Percentiles rank a stretch among this genome's conserved stretches.
Evolutionary conservation across 2,113 vertebrate genomes (phyloP).

Genomic region (Serinus canaria): DNA sequence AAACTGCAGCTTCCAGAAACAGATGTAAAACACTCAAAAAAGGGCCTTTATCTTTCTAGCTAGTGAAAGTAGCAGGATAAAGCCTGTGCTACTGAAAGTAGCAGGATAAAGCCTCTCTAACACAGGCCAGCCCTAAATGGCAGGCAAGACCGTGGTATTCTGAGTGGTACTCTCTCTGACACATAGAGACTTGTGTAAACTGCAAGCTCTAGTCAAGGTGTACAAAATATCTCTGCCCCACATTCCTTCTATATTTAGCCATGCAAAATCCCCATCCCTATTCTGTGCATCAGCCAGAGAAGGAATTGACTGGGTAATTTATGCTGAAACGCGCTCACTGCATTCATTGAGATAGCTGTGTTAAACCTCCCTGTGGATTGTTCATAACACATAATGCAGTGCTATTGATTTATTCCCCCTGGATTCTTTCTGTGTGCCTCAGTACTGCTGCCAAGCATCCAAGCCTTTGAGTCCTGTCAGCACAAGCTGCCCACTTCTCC

Average conservation of each 20-base stretch:
- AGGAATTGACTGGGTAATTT: neutral
- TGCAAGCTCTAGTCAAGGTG: neutral
- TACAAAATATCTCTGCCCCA: neutral
- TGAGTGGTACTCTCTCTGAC: neutral
- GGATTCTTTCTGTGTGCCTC: neutral
- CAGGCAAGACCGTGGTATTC: neutral
- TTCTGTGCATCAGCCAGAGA: neutral
- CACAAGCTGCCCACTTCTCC: neutral
- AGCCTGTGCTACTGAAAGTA: neutral
- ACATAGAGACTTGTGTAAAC: neutral
- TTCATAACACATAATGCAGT: neutral
- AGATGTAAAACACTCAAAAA: neutral
- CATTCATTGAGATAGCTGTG: neutral
- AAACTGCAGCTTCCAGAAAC: neutral
- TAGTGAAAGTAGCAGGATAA: neutral
- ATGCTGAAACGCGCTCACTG: neutral
- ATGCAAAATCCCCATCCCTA: neutral
- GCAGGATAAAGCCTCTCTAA: neutral
- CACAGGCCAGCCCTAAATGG: neutral
- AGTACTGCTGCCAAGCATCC: neutral
- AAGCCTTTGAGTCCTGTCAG: neutral
- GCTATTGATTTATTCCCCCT: neutral
- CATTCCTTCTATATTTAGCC: neutral
- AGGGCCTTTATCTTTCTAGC: neutral
- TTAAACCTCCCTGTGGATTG: neutral